These are phyloP conservation scores for Escarpia spicata DNA, from an alignment of 2,888 invertebrate species.

Conservation along the genomic window DNA sequence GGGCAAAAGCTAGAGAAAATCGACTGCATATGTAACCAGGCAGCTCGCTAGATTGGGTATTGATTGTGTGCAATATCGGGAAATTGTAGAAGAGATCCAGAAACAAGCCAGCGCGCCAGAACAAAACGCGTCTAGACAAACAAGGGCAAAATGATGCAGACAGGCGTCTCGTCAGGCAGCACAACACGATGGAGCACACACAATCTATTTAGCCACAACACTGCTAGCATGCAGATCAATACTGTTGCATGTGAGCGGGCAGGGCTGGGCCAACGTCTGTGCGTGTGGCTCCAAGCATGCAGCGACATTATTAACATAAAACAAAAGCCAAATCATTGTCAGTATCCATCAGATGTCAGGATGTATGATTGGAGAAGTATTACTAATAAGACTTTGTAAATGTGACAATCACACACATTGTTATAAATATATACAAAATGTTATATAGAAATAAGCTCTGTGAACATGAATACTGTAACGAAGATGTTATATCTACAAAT, in stretches of 20 bases:
- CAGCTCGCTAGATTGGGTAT: neutral
- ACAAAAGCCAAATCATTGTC: neutral
- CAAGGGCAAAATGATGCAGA: neutral
- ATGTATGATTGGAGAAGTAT: neutral
- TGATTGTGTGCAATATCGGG: neutral
- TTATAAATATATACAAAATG: neutral
- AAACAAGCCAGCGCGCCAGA: neutral
- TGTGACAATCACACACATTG: neutral
- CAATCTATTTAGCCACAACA: neutral
- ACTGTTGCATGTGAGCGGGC: neutral
- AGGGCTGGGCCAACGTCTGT: neutral
- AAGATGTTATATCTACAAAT: too few species aligned
- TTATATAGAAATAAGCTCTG: too few species aligned
- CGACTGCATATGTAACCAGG: neutral
- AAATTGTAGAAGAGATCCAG: neutral
- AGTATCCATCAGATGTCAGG: neutral
- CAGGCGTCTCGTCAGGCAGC: neutral
- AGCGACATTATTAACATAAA: neutral
- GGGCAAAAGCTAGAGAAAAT: neutral
- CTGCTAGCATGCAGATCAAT: neutral
- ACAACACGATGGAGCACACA: neutral
- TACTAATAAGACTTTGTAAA: too few species aligned
- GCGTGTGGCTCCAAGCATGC: neutral
- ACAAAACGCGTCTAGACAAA: conserved; percentile 13
- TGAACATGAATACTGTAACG: too few species aligned